Evolutionary conservation across 1,140 invertebrate genomes (phyloP).

Genomic region (Drosophila baimaii): DNA sequence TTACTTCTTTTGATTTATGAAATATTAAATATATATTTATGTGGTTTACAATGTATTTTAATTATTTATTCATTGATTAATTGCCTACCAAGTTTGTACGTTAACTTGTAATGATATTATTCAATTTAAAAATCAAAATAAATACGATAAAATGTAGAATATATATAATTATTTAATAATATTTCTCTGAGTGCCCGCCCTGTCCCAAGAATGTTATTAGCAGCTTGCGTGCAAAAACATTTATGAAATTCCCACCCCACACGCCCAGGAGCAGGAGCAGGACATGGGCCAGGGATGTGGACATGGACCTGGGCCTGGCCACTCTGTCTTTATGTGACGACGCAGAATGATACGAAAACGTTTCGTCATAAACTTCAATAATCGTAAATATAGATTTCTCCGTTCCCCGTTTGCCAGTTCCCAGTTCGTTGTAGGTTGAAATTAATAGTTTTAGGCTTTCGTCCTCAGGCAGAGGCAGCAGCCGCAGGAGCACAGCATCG

Average conservation of each 20-base stretch:
- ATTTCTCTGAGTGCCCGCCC: neutral
- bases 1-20: no score
- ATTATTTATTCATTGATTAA: neutral
- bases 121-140: neutral
- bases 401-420: slow-evolving; percentile 16
- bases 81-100: neutral
- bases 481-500: slow-evolving; percentile 53
- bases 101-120: neutral
- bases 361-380: slow-evolving; percentile 85
- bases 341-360: slow-evolving; percentile 84
- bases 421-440: slow-evolving; percentile 58
- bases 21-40: neutral
- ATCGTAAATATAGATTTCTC: slow-evolving; percentile 84
- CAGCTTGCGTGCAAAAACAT: slow-evolving; percentile 80
- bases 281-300: slow-evolving; percentile 1
- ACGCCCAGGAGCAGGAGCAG: slow-evolving; percentile 5
- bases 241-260: slow-evolving; percentile 73
- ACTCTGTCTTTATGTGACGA: slow-evolving; percentile 81
- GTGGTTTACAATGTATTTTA: neutral
- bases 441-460: slow-evolving; percentile 83
- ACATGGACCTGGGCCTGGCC: slow-evolving; percentile 15
- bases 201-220: slow-evolving; percentile 67
- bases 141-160: neutral
- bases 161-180: neutral
- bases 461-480: slow-evolving; percentile 19